These are phyloP conservation scores for Tinamus major DNA, from an alignment of 2,797 vertebrate genomes.

Conservation along the genomic window DNA sequence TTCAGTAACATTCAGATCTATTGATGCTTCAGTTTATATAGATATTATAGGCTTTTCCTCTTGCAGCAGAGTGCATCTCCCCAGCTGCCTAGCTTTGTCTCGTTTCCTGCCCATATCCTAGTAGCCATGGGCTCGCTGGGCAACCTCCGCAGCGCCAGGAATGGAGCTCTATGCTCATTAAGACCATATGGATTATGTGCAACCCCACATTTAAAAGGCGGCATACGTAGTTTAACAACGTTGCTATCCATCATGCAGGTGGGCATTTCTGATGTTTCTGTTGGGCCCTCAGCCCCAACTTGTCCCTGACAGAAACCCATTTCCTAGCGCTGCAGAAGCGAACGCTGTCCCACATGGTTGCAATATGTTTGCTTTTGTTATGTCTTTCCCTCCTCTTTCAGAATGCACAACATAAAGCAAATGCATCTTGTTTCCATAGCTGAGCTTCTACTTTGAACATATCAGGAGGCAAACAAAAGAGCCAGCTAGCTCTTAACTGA, in stretches of 20 bases:
- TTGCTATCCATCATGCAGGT: background rate
- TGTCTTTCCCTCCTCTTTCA: background rate
- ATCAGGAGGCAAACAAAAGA: constrained; percentile 8
- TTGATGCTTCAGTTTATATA: background rate
- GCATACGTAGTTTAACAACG: background rate
- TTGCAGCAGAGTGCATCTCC: background rate
- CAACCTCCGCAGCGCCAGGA: background rate
- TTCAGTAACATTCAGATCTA: constrained; percentile 21
- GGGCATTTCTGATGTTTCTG: background rate
- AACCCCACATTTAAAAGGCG: background rate
- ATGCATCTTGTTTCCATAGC: background rate
- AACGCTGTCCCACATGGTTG: background rate
- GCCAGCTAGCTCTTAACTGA: constrained; percentile 2
- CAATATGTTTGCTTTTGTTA: background rate
- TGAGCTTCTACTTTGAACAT: background rate
- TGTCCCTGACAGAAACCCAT: background rate
- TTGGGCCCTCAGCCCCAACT: background rate
- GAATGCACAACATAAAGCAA: background rate
- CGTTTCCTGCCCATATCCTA: background rate
- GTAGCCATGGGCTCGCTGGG: background rate
- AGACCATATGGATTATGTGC: background rate
- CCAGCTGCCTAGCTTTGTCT: background rate
- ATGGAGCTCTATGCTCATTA: background rate
- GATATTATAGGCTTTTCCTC: background rate
- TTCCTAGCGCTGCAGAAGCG: background rate